Percentiles rank a stretch among this genome's conserved stretches.
These are phyloP conservation scores for Colius striatus DNA, from an alignment of 2,113 vertebrate genomes.

Conservation along the genomic window DNA sequence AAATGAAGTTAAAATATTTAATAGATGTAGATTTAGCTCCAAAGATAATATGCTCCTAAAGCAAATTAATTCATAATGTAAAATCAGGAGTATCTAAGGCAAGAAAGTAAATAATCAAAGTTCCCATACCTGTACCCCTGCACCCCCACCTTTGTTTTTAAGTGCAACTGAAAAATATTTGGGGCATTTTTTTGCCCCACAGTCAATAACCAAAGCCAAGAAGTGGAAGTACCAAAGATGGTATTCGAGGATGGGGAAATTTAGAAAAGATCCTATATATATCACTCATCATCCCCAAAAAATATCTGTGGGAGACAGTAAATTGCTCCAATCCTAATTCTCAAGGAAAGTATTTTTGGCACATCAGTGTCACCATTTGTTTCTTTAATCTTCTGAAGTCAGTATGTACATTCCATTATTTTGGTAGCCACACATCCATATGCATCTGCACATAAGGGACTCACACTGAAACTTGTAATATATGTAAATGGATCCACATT, in stretches of 20 bases:
- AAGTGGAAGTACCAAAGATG: neutral
- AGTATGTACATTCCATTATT: constrained; percentile 15
- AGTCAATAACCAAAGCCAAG: neutral
- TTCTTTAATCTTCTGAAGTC: neutral
- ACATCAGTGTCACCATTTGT: neutral
- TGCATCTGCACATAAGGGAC: neutral
- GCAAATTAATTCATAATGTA: neutral
- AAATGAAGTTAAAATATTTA: neutral
- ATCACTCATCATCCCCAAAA: neutral
- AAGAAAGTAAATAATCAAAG: neutral
- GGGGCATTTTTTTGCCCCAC: neutral
- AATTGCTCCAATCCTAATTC: neutral
- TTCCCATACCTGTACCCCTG: neutral
- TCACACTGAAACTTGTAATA: neutral
- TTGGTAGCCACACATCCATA: neutral
- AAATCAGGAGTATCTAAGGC: neutral
- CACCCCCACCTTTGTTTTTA: neutral
- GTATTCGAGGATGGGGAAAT: neutral
- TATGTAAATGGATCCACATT: neutral
- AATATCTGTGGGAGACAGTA: neutral
- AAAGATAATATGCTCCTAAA: neutral
- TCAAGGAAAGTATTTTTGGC: neutral
- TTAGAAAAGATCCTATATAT: neutral
- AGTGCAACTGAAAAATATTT: neutral
- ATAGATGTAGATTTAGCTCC: fast-evolving